Evolutionary conservation across 2,797 vertebrate genomes (phyloP).

Genomic region (Scyliorhinus canicula): DNA sequence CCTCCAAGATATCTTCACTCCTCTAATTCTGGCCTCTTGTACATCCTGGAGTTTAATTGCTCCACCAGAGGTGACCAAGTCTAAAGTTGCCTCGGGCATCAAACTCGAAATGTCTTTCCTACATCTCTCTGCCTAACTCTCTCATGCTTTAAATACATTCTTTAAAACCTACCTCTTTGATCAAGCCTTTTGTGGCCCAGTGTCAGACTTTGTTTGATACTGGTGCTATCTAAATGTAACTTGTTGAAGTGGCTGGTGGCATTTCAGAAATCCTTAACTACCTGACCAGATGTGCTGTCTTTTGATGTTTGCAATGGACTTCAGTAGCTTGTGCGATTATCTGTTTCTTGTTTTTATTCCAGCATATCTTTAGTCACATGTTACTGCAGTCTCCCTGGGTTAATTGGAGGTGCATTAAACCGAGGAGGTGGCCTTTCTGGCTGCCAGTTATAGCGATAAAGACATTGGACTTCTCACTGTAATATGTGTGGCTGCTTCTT

Average conservation of each 20-base stretch:
- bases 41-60: neutral
- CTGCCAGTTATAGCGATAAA: neutral
- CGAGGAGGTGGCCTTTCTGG: neutral
- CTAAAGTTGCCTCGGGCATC: neutral
- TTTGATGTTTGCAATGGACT: neutral
- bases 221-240: neutral
- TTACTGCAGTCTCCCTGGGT: neutral
- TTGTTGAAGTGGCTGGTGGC: neutral
- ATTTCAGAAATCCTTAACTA: neutral
- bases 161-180: neutral
- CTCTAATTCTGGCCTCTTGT: neutral
- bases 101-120: neutral
- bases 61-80: neutral
- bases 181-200: neutral
- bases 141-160: neutral
- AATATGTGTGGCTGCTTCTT: neutral
- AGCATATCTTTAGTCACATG: neutral
- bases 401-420: neutral
- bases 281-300: neutral
- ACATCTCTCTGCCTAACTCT: neutral
- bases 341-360: neutral
- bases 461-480: neutral
- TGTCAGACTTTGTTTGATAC: neutral
- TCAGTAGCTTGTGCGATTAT: neutral
- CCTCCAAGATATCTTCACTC: neutral